Percentiles rank a stretch among this genome's conserved stretches.
phyloP scores from a whole-genome alignment of 2,888 invertebrate genomes.

The Caprella mutica region DNA sequence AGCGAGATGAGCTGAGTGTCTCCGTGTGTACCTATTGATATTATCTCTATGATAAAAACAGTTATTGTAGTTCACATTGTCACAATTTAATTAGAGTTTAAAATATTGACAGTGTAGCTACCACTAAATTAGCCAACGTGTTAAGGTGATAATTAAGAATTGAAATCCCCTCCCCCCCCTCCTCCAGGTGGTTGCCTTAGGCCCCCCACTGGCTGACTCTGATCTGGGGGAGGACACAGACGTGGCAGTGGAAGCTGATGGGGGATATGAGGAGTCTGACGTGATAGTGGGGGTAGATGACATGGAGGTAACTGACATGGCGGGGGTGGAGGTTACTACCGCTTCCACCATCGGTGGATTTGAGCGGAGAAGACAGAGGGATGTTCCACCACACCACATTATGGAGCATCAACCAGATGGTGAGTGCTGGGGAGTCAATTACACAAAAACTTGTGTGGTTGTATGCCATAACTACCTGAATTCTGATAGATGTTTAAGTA shows the following conservation, averaged over 20 bases:
- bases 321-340: neutral
- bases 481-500: too few relatives aligned
- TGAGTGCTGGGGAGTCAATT: too few relatives aligned
- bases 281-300: slow-evolving; percentile 28
- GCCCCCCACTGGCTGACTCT: slow-evolving; percentile 29
- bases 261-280: slow-evolving; percentile 22
- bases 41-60: too few relatives aligned
- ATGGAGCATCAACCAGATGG: slow-evolving; percentile 13
- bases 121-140: neutral
- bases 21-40: too few relatives aligned
- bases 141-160: neutral
- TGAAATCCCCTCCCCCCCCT: neutral
- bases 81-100: too few relatives aligned
- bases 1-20: too few relatives aligned
- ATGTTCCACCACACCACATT: neutral
- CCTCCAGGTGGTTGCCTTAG: slow-evolving; percentile 28
- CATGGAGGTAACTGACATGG: slow-evolving; percentile 9
- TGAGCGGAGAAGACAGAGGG: neutral
- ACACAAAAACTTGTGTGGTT: too few relatives aligned
- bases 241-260: slow-evolving; percentile 21
- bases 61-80: too few relatives aligned
- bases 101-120: neutral
- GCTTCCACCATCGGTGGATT: neutral
- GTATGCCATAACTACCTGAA: too few relatives aligned
- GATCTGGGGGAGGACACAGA: slow-evolving; percentile 32